phyloP scores from a whole-genome alignment of 2,113 vertebrate genomes.

The Lichenostomus cassidix region DNA sequence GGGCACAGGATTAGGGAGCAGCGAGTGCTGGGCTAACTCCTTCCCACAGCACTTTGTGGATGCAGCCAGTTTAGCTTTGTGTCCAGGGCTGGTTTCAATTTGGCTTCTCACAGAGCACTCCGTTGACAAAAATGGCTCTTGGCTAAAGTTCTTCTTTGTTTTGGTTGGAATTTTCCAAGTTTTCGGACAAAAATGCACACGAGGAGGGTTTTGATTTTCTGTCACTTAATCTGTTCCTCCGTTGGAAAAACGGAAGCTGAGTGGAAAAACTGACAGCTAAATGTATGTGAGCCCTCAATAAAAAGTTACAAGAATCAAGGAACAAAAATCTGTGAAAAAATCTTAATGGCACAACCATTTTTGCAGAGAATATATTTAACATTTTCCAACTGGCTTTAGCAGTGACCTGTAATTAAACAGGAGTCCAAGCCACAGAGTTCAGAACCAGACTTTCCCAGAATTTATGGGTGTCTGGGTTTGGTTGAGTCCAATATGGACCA shows the following conservation, averaged over 20 bases:
- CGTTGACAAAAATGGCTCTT: conserved; percentile 45
- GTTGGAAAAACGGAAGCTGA: background rate
- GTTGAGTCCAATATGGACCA: conserved; percentile 2
- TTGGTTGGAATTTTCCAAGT: conserved; percentile 28
- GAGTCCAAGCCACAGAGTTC: conserved; percentile 57
- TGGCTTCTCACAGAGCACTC: background rate
- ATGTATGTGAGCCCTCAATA: background rate
- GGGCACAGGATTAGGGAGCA: background rate
- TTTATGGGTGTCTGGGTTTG: conserved; percentile 48
- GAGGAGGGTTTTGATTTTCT: conserved; percentile 23
- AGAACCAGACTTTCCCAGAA: conserved; percentile 63
- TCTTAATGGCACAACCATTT: background rate
- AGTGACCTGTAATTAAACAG: conserved; percentile 54
- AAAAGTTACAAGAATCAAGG: background rate
- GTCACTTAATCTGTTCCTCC: background rate
- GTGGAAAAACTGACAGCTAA: background rate
- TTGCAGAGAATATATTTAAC: conserved; percentile 39
- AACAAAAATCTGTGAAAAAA: background rate
- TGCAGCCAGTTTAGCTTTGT: background rate
- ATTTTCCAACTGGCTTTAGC: conserved; percentile 44
- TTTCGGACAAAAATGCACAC: background rate
- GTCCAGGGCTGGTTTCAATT: conserved; percentile 39
- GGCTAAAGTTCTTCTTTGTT: conserved; percentile 15
- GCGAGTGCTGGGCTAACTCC: background rate
- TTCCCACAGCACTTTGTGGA: background rate